Conservation (phyloP, 2,888 invertebrate genomes). For the Blastobasis lacticolella region DNA sequence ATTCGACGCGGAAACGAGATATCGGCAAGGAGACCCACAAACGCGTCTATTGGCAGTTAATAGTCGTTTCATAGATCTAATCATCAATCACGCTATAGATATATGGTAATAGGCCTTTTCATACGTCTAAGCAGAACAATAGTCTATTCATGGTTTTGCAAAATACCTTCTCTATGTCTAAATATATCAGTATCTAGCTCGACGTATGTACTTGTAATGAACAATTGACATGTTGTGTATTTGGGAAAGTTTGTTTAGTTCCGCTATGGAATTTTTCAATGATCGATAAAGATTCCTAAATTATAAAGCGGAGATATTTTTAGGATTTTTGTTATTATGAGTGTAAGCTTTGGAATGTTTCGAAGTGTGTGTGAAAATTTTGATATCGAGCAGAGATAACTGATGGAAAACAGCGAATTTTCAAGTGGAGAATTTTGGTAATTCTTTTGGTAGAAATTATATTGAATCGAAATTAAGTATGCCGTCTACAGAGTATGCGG, state of each 20-base stretch:
- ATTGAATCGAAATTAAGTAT: too few relatives aligned
- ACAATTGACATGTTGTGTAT: slow-evolving; percentile 28
- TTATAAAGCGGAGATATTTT: too few relatives aligned
- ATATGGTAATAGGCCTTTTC: slow-evolving; percentile 45
- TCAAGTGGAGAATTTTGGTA: too few relatives aligned
- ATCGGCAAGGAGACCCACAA: slow-evolving; percentile 23
- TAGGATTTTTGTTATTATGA: too few relatives aligned
- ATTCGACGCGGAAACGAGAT: slow-evolving; percentile 32
- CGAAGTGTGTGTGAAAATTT: too few relatives aligned
- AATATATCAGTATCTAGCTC: slow-evolving; percentile 31
- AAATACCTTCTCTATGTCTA: slow-evolving; percentile 41
- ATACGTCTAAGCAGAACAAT: slow-evolving; percentile 56
- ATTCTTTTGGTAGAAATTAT: too few relatives aligned
- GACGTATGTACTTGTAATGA: slow-evolving; percentile 17
- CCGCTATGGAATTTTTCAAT: too few relatives aligned
- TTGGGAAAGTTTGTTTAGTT: not conserved
- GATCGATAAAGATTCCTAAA: too few relatives aligned
- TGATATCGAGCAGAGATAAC: too few relatives aligned
- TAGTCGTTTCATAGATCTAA: slow-evolving; percentile 44
- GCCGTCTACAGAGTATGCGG: too few relatives aligned
- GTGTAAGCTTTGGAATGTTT: too few relatives aligned
- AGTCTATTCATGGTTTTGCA: slow-evolving; percentile 53
- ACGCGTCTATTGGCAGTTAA: slow-evolving; percentile 41
- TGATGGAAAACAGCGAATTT: too few relatives aligned
- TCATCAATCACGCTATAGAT: slow-evolving; percentile 44